Conservation (phyloP, 2,797 vertebrate genomes). For the Anisognathus igniventris region DNA sequence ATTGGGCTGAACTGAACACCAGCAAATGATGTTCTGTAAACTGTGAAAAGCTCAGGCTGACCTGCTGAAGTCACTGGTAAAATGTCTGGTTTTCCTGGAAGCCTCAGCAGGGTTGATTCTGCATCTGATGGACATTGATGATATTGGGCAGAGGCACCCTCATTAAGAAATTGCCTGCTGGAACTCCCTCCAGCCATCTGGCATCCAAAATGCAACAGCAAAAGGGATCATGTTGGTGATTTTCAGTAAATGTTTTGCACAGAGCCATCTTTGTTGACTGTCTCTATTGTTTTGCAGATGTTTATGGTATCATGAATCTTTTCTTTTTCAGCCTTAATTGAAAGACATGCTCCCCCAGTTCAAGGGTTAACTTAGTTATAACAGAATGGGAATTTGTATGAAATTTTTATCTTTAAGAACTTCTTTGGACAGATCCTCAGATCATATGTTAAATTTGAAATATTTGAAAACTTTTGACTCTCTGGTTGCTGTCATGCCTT, state of each 20-base stretch:
- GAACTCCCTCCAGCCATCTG: slow-evolving; percentile 41
- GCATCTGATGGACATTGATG: neutral
- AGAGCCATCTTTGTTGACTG: slow-evolving; percentile 21
- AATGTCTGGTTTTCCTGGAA: neutral
- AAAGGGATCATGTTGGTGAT: neutral
- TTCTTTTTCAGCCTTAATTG: neutral
- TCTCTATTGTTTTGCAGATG: neutral
- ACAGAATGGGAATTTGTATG: neutral
- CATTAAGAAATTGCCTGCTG: slow-evolving; percentile 55
- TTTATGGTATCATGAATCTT: neutral
- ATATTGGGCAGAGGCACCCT: neutral
- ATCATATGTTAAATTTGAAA: neutral
- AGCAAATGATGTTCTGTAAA: neutral
- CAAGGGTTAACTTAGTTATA: neutral
- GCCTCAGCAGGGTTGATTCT: slow-evolving; percentile 8
- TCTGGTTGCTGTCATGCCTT: neutral
- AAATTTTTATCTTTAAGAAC: neutral
- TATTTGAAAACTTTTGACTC: neutral
- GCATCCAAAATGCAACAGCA: slow-evolving; percentile 23
- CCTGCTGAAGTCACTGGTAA: neutral
- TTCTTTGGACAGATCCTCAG: neutral
- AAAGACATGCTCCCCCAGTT: neutral
- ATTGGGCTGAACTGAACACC: neutral
- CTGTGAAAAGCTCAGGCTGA: neutral
- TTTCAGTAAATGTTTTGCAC: slow-evolving; percentile 30